phyloP scores from a whole-genome alignment of 2,797 vertebrate species.

The Poeciliopsis turneri region DNA sequence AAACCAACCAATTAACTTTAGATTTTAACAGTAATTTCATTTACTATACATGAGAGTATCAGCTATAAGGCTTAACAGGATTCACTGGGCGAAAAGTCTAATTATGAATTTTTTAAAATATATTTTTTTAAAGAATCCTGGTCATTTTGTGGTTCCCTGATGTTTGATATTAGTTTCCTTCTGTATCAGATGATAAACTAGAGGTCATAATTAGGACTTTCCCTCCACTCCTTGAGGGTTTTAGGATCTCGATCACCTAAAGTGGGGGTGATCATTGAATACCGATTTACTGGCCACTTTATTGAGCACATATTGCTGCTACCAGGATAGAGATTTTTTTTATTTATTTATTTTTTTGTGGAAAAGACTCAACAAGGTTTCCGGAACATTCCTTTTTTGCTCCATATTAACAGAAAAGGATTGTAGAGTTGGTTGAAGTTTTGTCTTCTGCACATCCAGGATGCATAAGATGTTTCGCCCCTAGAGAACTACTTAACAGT shows the following conservation, averaged over 20 bases:
- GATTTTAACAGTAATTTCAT: not conserved
- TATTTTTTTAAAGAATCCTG: not conserved
- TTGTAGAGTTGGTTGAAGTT: not conserved
- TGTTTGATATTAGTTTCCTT: not conserved
- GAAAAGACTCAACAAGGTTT: not conserved
- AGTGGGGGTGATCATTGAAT: not conserved
- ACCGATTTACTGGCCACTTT: not conserved
- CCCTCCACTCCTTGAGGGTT: not conserved
- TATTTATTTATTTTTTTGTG: not conserved
- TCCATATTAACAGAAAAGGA: not conserved
- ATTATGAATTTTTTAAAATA: not conserved
- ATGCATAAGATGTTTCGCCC: not conserved
- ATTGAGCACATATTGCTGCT: not conserved
- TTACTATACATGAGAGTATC: not conserved
- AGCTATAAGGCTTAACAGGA: not conserved
- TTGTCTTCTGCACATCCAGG: not conserved
- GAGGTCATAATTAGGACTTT: not conserved
- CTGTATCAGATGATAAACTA: not conserved
- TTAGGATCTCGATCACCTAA: not conserved
- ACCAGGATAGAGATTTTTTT: not conserved
- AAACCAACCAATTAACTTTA: not conserved
- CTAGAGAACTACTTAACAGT: too few species aligned
- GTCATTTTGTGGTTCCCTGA: not conserved
- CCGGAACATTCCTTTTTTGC: not conserved
- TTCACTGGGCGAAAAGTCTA: not conserved